Evolutionary conservation across 2,113 vertebrate genomes (phyloP).

Genomic region (Artemisiospiza belli): DNA sequence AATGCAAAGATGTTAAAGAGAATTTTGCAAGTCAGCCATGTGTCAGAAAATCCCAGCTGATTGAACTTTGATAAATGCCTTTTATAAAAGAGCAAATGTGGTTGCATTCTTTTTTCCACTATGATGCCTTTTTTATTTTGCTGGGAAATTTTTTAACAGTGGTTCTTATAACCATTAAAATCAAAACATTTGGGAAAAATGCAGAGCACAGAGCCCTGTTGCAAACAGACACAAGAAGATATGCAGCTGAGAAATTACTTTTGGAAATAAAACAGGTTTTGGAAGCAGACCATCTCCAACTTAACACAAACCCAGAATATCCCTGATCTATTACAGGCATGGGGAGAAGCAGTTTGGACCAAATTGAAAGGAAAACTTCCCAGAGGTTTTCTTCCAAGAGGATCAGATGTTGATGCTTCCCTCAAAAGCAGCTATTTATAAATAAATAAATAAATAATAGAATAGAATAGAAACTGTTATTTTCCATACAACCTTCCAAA

Average conservation of each 20-base stretch:
- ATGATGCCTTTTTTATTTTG: not conserved
- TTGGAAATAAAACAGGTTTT: not conserved
- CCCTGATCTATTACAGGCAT: not conserved
- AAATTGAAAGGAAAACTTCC: not conserved
- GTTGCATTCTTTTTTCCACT: not conserved
- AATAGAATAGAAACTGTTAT: not conserved
- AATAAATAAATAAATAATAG: not conserved
- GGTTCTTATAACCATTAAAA: not conserved
- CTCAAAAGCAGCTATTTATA: not conserved
- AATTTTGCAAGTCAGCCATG: slow-evolving; percentile 3
- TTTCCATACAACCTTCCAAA: not conserved
- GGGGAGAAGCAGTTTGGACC: not conserved
- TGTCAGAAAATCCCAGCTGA: not conserved
- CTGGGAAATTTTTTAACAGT: not conserved
- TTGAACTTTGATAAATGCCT: not conserved
- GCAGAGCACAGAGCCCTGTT: not conserved
- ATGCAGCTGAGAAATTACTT: not conserved
- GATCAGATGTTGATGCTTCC: not conserved
- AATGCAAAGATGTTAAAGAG: not conserved
- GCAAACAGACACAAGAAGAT: not conserved
- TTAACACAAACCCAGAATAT: not conserved
- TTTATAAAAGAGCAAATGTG: not conserved
- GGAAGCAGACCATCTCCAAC: not conserved
- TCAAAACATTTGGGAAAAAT: not conserved
- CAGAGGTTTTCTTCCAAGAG: not conserved